Base-by-base conservation (phyloP, 2,113 vertebrate species). In the Columbina picui region DNA sequence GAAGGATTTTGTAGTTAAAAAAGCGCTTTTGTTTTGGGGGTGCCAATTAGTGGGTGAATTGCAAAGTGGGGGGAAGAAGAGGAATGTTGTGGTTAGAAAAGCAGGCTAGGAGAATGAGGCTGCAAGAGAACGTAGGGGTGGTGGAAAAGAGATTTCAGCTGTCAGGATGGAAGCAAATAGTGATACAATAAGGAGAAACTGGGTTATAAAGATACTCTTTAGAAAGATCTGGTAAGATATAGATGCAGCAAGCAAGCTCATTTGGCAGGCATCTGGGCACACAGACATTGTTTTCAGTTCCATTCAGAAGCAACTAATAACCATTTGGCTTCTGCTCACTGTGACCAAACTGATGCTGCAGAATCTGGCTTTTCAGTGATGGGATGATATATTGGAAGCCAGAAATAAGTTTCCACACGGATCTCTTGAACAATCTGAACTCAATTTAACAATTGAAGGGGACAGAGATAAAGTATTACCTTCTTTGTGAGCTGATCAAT, bases 401-500 rank as follows among this genome's bases (percentile, higher is more conserved):
- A 94, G 84, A 96, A 94, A 83, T 80, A 84, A 60, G 92, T 95
- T 96, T 86, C 84, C 95, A 73, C 29, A 32, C 93, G 79, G 84
- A 96, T 97, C 76, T 95, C 64, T 76, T 94, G 27, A 64, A 95
- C 84, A 95, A 96, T 81, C 79, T 85, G 89, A 96, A 96, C 83
- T 97, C 77, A 93, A 52, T 96, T 96, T 96, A 95, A 89, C 92
- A 95, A 93, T 90, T 82, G 78, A 93, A 79, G 73, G 87, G 76
- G 93, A 93, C 81, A 93, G 75, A 96, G 81, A 83, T 80, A 94
- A 96, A 92, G 70, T 83, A 92, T 96, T 97, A 59, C 50, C 50
- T 63, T 50, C 84, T 93, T 74, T 90, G 87, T 55, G 78, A 64
- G 83, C 57, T 95, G 64, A 93, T 86, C 73, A 96, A 82, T 98